These are phyloP conservation scores for Mesocricetus auratus DNA, from an alignment of 2,113 vertebrate genomes.

Conservation along the genomic window DNA sequence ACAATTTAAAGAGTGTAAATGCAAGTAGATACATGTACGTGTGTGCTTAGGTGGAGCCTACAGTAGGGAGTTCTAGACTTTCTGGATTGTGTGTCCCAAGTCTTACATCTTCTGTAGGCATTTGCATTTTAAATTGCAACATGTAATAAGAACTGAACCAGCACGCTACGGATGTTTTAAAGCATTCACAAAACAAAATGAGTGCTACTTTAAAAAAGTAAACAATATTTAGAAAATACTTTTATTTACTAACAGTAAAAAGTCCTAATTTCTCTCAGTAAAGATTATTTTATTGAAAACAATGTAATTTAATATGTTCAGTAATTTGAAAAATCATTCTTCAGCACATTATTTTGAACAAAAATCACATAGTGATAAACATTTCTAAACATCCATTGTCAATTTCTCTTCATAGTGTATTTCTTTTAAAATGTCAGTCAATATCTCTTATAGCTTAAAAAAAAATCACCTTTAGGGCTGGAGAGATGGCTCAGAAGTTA, in stretches of 20 bases:
- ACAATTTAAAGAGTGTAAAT: not conserved
- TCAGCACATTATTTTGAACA: slow-evolving; percentile 65
- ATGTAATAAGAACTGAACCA: not conserved
- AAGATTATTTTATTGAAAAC: slow-evolving; percentile 74
- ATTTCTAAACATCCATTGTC: slow-evolving; percentile 65
- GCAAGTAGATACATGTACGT: too few relatives aligned
- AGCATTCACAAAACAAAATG: slow-evolving; percentile 27
- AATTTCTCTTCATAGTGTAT: slow-evolving; percentile 41
- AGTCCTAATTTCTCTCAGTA: slow-evolving; percentile 52
- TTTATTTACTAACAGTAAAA: slow-evolving; percentile 72
- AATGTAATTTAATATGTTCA: slow-evolving; percentile 56
- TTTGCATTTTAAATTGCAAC: slow-evolving; percentile 24
- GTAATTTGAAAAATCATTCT: slow-evolving; percentile 60
- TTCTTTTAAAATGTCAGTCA: slow-evolving; percentile 41
- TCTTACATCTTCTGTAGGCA: not conserved
- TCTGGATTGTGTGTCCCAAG: not conserved
- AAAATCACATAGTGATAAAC: slow-evolving; percentile 71
- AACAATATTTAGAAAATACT: slow-evolving; percentile 73
- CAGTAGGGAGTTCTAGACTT: not conserved
- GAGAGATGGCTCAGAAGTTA: too few relatives aligned
- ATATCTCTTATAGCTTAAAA: slow-evolving; percentile 1
- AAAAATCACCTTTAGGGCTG: not conserved
- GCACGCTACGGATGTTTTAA: not conserved
- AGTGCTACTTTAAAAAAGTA: slow-evolving; percentile 46
- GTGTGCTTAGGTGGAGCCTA: not conserved